Percentiles rank a stretch among this genome's conserved stretches.
phyloP scores from a whole-genome alignment of 2,888 invertebrate species.

The Microctonus brassicae region DNA sequence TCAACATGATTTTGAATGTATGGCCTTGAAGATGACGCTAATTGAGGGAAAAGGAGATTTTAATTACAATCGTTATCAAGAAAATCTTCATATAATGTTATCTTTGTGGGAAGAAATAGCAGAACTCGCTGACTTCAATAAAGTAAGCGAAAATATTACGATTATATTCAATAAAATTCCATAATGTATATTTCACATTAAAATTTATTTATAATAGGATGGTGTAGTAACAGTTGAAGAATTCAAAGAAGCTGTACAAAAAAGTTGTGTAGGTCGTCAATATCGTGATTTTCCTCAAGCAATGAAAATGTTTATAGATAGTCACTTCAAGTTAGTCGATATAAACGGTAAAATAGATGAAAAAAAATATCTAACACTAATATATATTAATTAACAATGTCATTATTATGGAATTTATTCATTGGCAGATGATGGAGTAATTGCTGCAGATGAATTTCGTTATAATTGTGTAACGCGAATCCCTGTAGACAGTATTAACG shows the following conservation, averaged over 20 bases:
- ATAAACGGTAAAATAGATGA: constrained; percentile 73
- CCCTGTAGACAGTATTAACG: constrained; percentile 81
- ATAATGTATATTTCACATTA: background rate
- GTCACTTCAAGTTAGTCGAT: constrained; percentile 86
- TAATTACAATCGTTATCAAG: constrained; percentile 78
- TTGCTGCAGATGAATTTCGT: constrained; percentile 84
- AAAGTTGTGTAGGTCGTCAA: constrained; percentile 82
- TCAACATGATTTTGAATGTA: constrained; percentile 85
- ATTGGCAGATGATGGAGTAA: constrained; percentile 77
- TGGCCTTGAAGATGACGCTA: constrained; percentile 84
- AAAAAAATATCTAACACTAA: background rate
- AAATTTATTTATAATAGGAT: constrained; percentile 73
- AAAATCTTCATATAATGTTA: constrained; percentile 86
- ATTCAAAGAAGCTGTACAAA: constrained; percentile 85
- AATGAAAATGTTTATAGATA: constrained; percentile 88
- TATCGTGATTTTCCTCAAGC: constrained; percentile 88
- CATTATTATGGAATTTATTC: background rate
- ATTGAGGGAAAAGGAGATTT: constrained; percentile 88
- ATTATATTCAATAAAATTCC: background rate
- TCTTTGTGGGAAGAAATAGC: constrained; percentile 90
- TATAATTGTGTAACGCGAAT: constrained; percentile 86
- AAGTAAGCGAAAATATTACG: constrained; percentile 71
- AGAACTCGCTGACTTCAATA: constrained; percentile 88
- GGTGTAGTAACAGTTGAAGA: constrained; percentile 85
- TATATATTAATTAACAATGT: background rate